Evolutionary conservation across 1,140 invertebrate species (phyloP), one percentile per base, ranked within the genome.

Genomic region (Planococcus citri): DNA sequence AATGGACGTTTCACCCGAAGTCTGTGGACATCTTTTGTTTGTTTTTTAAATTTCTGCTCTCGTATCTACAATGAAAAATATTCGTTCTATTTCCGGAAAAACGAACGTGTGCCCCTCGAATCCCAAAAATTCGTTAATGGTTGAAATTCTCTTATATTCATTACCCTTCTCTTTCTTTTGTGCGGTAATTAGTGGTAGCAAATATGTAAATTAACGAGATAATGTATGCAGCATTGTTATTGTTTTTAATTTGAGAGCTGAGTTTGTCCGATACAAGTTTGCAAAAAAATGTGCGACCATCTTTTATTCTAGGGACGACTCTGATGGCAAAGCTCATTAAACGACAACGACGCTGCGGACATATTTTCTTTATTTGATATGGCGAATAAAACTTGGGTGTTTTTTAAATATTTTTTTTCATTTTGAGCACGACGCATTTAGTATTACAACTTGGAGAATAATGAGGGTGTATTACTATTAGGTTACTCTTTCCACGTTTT

Each of bases 141-240:
- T 64, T 20, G 25, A 64, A 64, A 64, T 60, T 64, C 60, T 64
- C 25, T 64, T 64, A 64, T 20, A 64, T 64, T 64, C 60, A 64
- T 60, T 64, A 25, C 60, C 60, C 60, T 64, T 21, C 9, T 64
- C 41, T n/a, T 25, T 64, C 60, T 64, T 64, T 64, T 64, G 60
- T 64, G 24, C 60, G 14, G 60, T 64, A 64, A 64, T 64, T 64
- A 64, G 60, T 27, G 60, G 60, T 64, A 64, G 60, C 60, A 20
- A 64, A 64, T 64, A 64, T 64, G 60, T 64, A 64, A 64, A 64
- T 64, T 64, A 64, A 64, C 22, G 60, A 64, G 25, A 64, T 64
- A 64, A 64, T 64, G 25, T 64, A 64, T 64, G 10, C 60, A 25
- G 25, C 60, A 20, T 14, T 51, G 41, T 51, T 27, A 64, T 64